Evolutionary conservation across 2,888 invertebrate species (phyloP), one percentile per base, ranked within the genome.

Genomic region (Dolomedes plantarius): DNA sequence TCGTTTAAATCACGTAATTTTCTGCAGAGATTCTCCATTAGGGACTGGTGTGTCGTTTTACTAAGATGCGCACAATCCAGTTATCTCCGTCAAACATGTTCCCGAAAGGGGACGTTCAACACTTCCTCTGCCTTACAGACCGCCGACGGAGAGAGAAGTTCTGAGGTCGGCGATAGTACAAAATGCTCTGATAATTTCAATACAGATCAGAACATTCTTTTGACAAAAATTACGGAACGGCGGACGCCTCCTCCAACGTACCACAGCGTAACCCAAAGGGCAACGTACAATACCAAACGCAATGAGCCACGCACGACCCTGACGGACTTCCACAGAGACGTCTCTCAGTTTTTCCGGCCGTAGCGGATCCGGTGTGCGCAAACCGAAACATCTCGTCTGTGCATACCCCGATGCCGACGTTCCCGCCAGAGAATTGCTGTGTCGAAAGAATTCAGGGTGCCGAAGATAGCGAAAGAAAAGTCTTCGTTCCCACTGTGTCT

Each of bases 91-190:
- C 6, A 16, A 2, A 2, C 46, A 46, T 36, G 16, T 16, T 46
- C 16, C 46, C 16, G 7, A 2, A 7, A 46, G 46, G 2, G 13
- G 16, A 2, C 46, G 31, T 13, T 29, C 9, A 29, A 28, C 65
- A 6, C 65, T 65, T 13, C 65, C 65, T 11, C 65, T 65, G 5
- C 65, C 65, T 0, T 65, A 65, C 31, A 65, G 65, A 11, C 65
- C 65, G 29, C 65, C 65, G 46, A 0, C 31, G 13, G 0, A 29
- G n/a, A n/a, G 11, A 11, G 29, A 29, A n/a, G n/a, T n/a, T 11
- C 62, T 19, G 36, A 11, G 11, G 36, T n/a, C n/a, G n/a, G n/a
- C n/a, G n/a, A n/a, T 36, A 5, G 36, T 36, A 36, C 11, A 5
- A 36, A 6, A 36, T 11, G 36, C 16, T 46, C 46, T 46, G 46